Conservation (phyloP, 2,113 vertebrate species). For the Morone chrysops region DNA sequence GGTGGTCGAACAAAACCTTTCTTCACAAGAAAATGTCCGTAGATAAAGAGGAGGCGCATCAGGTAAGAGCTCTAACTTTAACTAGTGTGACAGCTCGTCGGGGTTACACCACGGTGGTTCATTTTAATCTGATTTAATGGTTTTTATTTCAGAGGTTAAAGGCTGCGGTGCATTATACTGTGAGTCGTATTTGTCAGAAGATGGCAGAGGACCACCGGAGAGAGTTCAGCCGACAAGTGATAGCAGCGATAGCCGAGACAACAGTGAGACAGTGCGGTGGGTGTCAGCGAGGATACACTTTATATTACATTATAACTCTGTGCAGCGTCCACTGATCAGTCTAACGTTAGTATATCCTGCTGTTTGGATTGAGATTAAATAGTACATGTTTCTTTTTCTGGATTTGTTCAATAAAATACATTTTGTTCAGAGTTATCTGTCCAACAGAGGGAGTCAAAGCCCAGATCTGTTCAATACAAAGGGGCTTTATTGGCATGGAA, state of each 20-base stretch:
- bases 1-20: background rate
- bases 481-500: no score
- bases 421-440: background rate
- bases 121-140: background rate
- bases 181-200: constrained; percentile 86
- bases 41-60: constrained; percentile 59
- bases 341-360: no score
- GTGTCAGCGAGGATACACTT: constrained; percentile 16
- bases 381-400: background rate
- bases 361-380: background rate
- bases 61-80: constrained; percentile 49
- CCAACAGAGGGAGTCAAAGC: background rate
- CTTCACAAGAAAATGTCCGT: constrained; percentile 53
- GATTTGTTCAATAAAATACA: background rate
- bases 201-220: constrained; percentile 78
- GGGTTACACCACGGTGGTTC: no score
- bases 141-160: constrained; percentile 86
- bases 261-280: constrained; percentile 93
- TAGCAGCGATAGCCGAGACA: constrained; percentile 90
- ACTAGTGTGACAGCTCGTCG: background rate
- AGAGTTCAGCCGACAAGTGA: constrained; percentile 86
- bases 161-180: constrained; percentile 91
- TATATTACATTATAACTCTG: background rate
- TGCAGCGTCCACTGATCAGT: background rate
- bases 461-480: no score